Evolutionary conservation across 2,797 vertebrate genomes (phyloP).

Genomic region (Darevskia mixta): DNA sequence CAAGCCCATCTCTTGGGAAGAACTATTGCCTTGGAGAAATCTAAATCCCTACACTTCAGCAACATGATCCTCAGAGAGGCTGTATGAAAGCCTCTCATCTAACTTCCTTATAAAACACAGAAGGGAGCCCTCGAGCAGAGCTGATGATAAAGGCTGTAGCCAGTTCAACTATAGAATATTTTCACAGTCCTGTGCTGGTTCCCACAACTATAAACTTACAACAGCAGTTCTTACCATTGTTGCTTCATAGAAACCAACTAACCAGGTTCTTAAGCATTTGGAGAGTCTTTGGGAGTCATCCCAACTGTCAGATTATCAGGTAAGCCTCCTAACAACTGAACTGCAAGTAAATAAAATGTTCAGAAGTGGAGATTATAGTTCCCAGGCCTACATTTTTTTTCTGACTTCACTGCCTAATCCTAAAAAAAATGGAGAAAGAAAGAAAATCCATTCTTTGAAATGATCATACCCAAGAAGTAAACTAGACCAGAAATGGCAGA

Average conservation of each 20-base stretch:
- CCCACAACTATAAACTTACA: neutral
- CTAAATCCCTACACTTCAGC: neutral
- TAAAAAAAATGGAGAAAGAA: neutral
- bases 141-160: neutral
- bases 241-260: neutral
- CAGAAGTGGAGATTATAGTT: neutral
- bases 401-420: neutral
- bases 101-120: neutral
- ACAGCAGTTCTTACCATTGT: neutral
- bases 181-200: neutral
- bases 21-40: neutral
- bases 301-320: neutral
- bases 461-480: neutral
- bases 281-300: neutral
- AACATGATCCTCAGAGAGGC: neutral
- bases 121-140: neutral
- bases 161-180: neutral
- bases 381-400: neutral
- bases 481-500: neutral
- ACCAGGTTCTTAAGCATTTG: neutral
- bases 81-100: neutral
- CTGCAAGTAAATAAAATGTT: neutral
- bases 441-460: conserved; percentile 16
- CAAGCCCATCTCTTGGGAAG: neutral
- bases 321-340: neutral